These are phyloP conservation scores for Notolabrus celidotus DNA, from an alignment of 2,797 vertebrate species.

Conservation along the genomic window DNA sequence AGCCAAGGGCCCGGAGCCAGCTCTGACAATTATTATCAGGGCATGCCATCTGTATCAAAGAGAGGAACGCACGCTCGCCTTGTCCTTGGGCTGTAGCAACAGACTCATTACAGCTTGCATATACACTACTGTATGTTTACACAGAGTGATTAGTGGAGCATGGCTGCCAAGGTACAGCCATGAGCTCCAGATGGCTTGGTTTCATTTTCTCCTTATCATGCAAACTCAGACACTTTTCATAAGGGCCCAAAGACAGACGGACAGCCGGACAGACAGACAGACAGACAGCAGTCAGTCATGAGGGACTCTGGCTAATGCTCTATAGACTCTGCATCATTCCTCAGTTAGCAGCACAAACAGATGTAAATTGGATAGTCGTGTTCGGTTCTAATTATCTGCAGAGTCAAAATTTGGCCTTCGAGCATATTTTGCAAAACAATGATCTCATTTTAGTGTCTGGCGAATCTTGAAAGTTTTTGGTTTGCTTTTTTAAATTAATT, in stretches of 20 bases:
- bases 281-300: slow-evolving; percentile 10
- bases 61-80: slow-evolving; percentile 20
- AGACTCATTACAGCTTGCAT: slow-evolving; percentile 61
- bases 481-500: slow-evolving; percentile 4
- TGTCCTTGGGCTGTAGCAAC: slow-evolving; percentile 49
- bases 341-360: slow-evolving; percentile 4
- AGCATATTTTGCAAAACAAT: slow-evolving; percentile 1
- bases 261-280: slow-evolving; percentile 5
- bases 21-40: slow-evolving; percentile 55
- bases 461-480: not conserved
- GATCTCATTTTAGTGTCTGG: slow-evolving; percentile 3
- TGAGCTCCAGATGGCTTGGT: slow-evolving; percentile 67
- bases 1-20: slow-evolving; percentile 15
- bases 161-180: slow-evolving; percentile 60
- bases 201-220: slow-evolving; percentile 54
- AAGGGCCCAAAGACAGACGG: slow-evolving; percentile 10
- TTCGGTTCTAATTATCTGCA: not conserved
- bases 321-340: slow-evolving; percentile 8
- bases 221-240: slow-evolving; percentile 33
- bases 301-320: not conserved
- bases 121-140: slow-evolving; percentile 78
- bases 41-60: slow-evolving; percentile 58
- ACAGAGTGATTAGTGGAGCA: slow-evolving; percentile 60
- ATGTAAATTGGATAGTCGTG: not conserved
- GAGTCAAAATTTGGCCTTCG: not conserved